phyloP scores from a whole-genome alignment of 2,113 vertebrate species.

The Platysteira castanea region DNA sequence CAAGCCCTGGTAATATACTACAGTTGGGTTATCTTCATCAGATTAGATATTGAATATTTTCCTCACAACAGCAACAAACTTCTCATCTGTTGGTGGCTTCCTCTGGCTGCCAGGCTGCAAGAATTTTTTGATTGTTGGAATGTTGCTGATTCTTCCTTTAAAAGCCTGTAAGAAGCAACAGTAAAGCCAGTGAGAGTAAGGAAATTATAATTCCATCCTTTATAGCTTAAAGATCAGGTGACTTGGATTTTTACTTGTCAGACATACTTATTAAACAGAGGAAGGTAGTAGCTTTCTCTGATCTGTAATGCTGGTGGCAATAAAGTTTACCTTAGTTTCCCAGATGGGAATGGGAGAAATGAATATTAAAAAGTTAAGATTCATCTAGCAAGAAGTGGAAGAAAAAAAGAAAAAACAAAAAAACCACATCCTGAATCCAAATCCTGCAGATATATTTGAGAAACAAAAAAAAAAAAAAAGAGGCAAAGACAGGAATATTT shows the following conservation, averaged over 20 bases:
- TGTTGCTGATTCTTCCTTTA: slow-evolving; percentile 77
- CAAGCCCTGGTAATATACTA: background rate
- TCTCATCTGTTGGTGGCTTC: slow-evolving; percentile 73
- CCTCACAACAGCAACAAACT: slow-evolving; percentile 35
- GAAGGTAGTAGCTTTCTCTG: background rate
- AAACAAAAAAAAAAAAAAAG: background rate
- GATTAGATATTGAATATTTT: slow-evolving; percentile 62
- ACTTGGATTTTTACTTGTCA: background rate
- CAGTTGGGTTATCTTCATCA: background rate
- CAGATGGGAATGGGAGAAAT: background rate
- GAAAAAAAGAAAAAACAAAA: background rate
- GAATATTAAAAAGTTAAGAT: background rate
- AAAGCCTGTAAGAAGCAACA: slow-evolving; percentile 76
- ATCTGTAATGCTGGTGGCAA: background rate
- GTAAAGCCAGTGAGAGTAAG: background rate
- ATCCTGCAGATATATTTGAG: background rate
- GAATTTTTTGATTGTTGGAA: slow-evolving; percentile 81
- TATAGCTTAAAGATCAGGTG: background rate
- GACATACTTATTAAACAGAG: background rate
- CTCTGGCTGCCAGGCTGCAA: slow-evolving; percentile 86
- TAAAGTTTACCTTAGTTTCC: background rate
- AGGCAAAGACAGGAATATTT: background rate
- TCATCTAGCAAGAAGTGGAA: background rate
- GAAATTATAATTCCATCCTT: background rate
- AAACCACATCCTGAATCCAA: background rate